These are phyloP conservation scores for Tetraodon nigroviridis DNA, from an alignment of 2,113 vertebrate genomes.

Conservation along the genomic window DNA sequence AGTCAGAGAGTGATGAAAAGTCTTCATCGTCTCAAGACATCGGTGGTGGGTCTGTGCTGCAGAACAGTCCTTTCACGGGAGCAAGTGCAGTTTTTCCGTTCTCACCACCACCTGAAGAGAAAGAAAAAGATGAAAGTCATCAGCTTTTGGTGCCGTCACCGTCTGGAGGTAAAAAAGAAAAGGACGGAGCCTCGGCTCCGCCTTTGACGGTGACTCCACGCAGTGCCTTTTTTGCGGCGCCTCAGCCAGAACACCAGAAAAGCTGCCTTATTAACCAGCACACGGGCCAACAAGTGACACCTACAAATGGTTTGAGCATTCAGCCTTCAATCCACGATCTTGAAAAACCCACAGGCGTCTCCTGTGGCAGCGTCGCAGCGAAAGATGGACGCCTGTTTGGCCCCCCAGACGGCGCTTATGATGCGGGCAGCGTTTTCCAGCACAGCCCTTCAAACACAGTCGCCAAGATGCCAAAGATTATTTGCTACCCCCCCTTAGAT, in stretches of 20 bases:
- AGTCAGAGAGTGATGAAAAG: slow-evolving; percentile 17
- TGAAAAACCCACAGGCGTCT: slow-evolving; percentile 25
- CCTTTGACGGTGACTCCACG: slow-evolving; percentile 41
- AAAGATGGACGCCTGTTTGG: slow-evolving; percentile 5
- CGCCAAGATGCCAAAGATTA: slow-evolving; percentile 59
- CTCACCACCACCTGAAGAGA: neutral
- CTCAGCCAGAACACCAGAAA: slow-evolving; percentile 27
- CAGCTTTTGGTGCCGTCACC: neutral
- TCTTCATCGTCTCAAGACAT: slow-evolving; percentile 7
- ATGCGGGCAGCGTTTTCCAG: slow-evolving; percentile 32
- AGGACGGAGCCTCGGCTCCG: slow-evolving; percentile 6
- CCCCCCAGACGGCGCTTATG: slow-evolving; percentile 4
- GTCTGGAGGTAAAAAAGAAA: slow-evolving; percentile 13
- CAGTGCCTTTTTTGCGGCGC: slow-evolving; percentile 35
- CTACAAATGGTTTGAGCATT: slow-evolving; percentile 27
- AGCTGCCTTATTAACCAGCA: slow-evolving; percentile 18
- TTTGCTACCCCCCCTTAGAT: slow-evolving; percentile 64
- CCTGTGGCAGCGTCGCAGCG: slow-evolving; percentile 4
- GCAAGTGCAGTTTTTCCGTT: slow-evolving; percentile 7
- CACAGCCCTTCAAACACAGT: slow-evolving; percentile 42
- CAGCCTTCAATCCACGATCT: slow-evolving; percentile 43
- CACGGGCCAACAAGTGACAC: slow-evolving; percentile 20
- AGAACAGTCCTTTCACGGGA: neutral
- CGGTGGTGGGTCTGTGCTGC: slow-evolving; percentile 4
- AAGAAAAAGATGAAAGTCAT: neutral